Base-by-base conservation (phyloP, 2,888 invertebrate genomes). In the Pseudococcus viburni region DNA sequence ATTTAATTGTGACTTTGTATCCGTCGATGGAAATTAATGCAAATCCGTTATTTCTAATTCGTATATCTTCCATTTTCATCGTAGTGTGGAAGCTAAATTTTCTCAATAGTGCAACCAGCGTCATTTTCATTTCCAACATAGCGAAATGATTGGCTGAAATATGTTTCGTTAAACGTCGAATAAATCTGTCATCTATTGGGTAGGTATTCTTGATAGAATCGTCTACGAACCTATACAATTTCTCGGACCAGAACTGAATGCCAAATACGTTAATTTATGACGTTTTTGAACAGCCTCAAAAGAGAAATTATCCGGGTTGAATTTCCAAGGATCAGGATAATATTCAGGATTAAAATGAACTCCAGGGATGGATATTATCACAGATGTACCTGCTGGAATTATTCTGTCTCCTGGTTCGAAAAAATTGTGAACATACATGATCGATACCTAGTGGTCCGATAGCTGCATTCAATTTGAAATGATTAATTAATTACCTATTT, bases 151-250 rank as follows among this genome's bases (percentile, higher is more conserved):
- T 33, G 26, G 26, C 26, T 33, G 3, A 33, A 33, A 33, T 33
- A 33, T 33, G 1, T 33, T 3, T 33, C 26, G 26, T 1, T 33
- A 33, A 33, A 33, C 26, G 26, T 33, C 26, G 3, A 33, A 33
- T 33, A 33, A 33, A 33, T 33, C 26, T 1, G 26, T 33, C 26
- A 33, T 33, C 3, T 33, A 33, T 33, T 33, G 26, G 3, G 1
- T 33, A 33, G 26, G 26, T 33, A 33, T n/a, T n/a, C n/a, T n/a
- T n/a, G n/a, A 33, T 33, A 3, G 3, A 33, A 33, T 33, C 1
- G 1, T 33, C 26, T 46, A 80, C 80, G n/a, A 80, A 87, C 87
- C 87, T 8, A 87, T 87, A 51, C 87, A 87, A 55, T 87, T 87
- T 8, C 87, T 48, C 4, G 87, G 17, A 7, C 87, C 87, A 80